Evolutionary conservation across 2,797 vertebrate species (phyloP).

Genomic region (Gymnopithys bicolor): DNA sequence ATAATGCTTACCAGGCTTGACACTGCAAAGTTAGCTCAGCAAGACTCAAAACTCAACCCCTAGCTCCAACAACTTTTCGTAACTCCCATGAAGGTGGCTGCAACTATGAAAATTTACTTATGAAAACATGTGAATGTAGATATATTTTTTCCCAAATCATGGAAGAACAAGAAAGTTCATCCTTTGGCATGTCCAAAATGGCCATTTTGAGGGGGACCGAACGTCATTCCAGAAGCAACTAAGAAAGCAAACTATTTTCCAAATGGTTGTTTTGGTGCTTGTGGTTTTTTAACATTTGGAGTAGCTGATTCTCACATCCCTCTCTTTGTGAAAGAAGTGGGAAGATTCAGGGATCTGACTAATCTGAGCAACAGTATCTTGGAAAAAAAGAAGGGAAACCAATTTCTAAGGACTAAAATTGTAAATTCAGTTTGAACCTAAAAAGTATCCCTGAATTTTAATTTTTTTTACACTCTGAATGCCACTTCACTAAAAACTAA

Average conservation of each 20-base stretch:
- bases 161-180: neutral
- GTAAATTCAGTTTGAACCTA: neutral
- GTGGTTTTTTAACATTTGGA: neutral
- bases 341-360: constrained; percentile 40
- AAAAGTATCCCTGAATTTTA: neutral
- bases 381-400: neutral
- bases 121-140: neutral
- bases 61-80: neutral
- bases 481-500: neutral
- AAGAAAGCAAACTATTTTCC: neutral
- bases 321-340: constrained; percentile 16
- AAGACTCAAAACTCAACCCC: neutral
- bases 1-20: neutral
- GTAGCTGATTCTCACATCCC: constrained; percentile 16
- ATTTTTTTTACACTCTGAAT: neutral
- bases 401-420: neutral
- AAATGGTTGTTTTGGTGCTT: neutral
- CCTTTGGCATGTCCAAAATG: neutral
- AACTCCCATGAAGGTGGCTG: neutral
- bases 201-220: neutral
- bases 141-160: neutral
- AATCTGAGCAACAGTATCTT: constrained; percentile 2
- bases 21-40: neutral
- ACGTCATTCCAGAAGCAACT: neutral
- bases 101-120: neutral